Conservation (phyloP, 2,113 vertebrate genomes). For the Macquaria ambigua region DNA sequence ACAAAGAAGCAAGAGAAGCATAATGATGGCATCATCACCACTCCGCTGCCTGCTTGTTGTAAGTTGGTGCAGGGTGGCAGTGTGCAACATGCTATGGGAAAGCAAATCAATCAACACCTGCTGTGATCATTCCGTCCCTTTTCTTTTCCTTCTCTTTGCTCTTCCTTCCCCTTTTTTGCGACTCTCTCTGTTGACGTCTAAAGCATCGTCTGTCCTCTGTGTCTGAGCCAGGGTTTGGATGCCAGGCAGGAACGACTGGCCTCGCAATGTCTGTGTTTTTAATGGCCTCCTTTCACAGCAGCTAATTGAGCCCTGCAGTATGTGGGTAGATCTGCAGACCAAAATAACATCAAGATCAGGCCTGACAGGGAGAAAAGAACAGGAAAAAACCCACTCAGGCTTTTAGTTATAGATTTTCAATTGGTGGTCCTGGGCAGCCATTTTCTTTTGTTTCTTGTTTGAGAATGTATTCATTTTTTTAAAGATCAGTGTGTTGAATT, state of each 20-base stretch:
- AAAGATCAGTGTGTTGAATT: slow-evolving; percentile 21
- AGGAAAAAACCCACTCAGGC: not conserved
- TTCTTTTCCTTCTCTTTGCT: not conserved
- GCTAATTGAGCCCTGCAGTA: slow-evolving; percentile 53
- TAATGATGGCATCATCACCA: slow-evolving; percentile 36
- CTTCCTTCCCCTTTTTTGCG: not conserved
- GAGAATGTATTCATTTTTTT: not conserved
- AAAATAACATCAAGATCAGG: slow-evolving; percentile 42
- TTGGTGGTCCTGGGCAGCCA: not conserved
- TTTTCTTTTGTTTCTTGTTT: not conserved
- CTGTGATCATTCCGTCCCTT: slow-evolving; percentile 23
- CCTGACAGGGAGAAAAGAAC: slow-evolving; percentile 1
- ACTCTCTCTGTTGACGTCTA: slow-evolving; percentile 2
- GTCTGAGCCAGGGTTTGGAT: not conserved
- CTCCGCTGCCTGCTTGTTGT: slow-evolving; percentile 37
- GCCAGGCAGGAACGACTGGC: not conserved
- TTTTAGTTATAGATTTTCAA: not conserved
- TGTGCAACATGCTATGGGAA: slow-evolving; percentile 9
- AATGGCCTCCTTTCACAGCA: slow-evolving; percentile 50
- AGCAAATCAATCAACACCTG: slow-evolving; percentile 46
- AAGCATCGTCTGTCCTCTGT: slow-evolving; percentile 11
- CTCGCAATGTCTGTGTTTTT: slow-evolving; percentile 21
- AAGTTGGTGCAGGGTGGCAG: slow-evolving; percentile 6
- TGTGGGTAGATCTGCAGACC: slow-evolving; percentile 17
- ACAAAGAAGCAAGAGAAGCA: not conserved